These are phyloP conservation scores for Petrocephalus zakoni DNA, from an alignment of 2,113 vertebrate genomes.

Conservation along the genomic window DNA sequence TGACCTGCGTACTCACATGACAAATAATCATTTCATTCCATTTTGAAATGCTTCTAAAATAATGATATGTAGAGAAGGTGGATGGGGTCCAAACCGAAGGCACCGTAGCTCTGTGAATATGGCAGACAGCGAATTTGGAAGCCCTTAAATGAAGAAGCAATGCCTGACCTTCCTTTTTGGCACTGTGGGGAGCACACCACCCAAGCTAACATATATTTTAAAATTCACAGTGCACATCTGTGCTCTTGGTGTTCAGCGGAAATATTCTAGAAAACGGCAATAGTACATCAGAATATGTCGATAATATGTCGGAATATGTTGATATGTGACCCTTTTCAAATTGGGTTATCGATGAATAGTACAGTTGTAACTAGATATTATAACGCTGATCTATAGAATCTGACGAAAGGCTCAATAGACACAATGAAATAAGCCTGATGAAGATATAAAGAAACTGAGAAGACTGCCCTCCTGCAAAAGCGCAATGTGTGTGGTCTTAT, in stretches of 20 bases:
- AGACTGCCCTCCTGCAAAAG: not conserved
- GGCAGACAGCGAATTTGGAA: not conserved
- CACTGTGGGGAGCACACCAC: too few relatives aligned
- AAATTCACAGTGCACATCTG: not conserved
- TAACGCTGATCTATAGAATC: not conserved
- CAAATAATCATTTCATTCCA: not conserved
- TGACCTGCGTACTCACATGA: not conserved
- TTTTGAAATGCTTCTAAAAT: not conserved
- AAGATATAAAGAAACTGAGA: not conserved
- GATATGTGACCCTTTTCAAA: not conserved
- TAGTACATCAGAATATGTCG: not conserved
- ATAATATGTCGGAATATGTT: not conserved
- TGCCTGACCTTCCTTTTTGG: not conserved
- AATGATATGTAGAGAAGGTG: not conserved
- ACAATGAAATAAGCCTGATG: not conserved
- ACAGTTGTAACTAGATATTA: not conserved
- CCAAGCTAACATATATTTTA: not conserved
- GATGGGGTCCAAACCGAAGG: not conserved
- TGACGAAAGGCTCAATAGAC: not conserved
- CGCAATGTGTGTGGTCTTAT: not conserved
- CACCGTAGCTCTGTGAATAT: not conserved
- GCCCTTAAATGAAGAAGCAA: not conserved
- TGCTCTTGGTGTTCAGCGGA: not conserved
- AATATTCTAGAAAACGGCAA: not conserved
- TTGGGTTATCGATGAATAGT: not conserved